Base-by-base conservation (phyloP, 2,888 invertebrate species). In the Phania funesta region DNA sequence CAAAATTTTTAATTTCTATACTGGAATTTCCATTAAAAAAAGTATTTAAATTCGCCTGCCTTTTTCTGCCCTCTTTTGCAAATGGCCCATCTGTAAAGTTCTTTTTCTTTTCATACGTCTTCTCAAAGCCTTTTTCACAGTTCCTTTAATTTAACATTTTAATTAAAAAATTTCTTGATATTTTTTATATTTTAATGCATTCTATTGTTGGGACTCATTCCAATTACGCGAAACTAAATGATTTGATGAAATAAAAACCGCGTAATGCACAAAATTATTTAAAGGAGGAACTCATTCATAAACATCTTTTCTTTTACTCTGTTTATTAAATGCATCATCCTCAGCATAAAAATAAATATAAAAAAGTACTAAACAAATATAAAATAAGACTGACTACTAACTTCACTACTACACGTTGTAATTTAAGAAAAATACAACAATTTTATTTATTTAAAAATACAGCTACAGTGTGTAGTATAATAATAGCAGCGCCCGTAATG, bases 201-300 rank as follows among this genome's bases (percentile, higher is more conserved):
- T 67, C 71, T 35, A 73, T 79, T 79, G 78, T 79, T 73, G 64
- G 13, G 18, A 32, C 71, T 67, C 78, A 58, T 79, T 73, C 70
- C 78, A 79, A 79, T 79, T 73, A 73, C 41, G 56, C 16, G 18
- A 65, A 73, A 67, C 54, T 65, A 73, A 79, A 79, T 79, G 65
- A 73, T 79, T 73, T 73, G 78, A 79, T 79, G 65, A 79, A 76
- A 79, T 73, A 73, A 79, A 78, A 79, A 79, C 78, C 78, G 78
- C 78, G 71, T 79, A 79, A 79, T 79, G 64, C 78, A 79, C 71
- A 71, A 71, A 74, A 78, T 78, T 78, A 78, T 71, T 58, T 48
- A 79, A 79, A 67, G 65, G 58, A 67, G 32, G 50, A 76, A 76
- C 68, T 68, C 68, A 76, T 76, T 76, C 76, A 78, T 78, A 71